Conservation (phyloP, 2,888 invertebrate genomes). For the Drymonia ruficornis region DNA sequence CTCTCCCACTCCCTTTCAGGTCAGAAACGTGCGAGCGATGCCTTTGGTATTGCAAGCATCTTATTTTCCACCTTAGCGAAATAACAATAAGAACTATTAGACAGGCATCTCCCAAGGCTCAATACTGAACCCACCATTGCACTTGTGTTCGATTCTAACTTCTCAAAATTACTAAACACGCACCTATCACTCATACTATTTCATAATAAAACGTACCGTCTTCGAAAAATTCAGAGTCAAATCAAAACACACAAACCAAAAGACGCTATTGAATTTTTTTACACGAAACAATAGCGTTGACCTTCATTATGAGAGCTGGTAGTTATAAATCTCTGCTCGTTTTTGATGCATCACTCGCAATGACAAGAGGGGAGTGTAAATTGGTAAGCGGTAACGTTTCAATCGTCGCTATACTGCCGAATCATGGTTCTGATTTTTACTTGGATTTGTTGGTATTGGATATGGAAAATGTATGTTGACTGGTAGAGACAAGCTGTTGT, state of each 20-base stretch:
- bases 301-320: constrained; percentile 40
- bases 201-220: background rate
- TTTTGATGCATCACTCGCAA: constrained; percentile 38
- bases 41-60: too few species aligned
- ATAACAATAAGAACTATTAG: too few species aligned
- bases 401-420: constrained; percentile 51
- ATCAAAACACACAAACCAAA: constrained; percentile 34
- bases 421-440: constrained; percentile 42
- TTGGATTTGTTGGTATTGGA: constrained; percentile 29
- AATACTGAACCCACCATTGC: too few species aligned
- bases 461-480: constrained; percentile 11
- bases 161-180: too few species aligned
- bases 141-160: too few species aligned
- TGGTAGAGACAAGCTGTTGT: too few species aligned
- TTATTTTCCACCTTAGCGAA: too few species aligned
- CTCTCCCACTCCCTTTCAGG: too few species aligned
- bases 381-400: constrained; percentile 54
- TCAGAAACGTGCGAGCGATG: too few species aligned
- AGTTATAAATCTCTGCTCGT: constrained; percentile 23
- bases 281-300: constrained; percentile 34
- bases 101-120: too few species aligned
- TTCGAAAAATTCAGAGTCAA: constrained; percentile 13
- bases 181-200: background rate
- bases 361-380: constrained; percentile 45
- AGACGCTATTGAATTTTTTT: constrained; percentile 25